Conservation (phyloP, 1,140 invertebrate species). For the Heliconius eleuchia region DNA sequence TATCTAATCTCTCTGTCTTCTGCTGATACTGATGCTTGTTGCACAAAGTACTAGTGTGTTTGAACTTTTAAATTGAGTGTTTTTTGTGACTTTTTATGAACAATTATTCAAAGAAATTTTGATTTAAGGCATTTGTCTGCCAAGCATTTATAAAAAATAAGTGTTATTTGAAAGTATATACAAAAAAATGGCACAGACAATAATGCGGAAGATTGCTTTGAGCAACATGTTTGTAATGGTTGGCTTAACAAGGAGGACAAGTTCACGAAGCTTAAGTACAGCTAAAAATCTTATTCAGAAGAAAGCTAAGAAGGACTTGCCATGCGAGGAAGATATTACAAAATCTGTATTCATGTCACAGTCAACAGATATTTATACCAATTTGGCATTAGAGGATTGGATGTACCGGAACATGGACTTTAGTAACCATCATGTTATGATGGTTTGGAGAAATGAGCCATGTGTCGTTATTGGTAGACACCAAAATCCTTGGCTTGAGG, state of each 20-base stretch:
- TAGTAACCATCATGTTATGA: slow-evolving; percentile 89
- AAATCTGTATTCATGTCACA: slow-evolving; percentile 96
- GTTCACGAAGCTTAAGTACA: slow-evolving; percentile 59
- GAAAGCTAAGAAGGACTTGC: slow-evolving; percentile 57
- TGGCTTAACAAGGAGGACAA: slow-evolving; percentile 65
- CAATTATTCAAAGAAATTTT: slow-evolving; percentile 56
- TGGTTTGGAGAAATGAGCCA: slow-evolving; percentile 95
- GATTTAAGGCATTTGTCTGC: slow-evolving; percentile 57
- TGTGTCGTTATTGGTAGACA: slow-evolving; percentile 97
- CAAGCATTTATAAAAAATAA: slow-evolving; percentile 75
- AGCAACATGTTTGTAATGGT: slow-evolving; percentile 64
- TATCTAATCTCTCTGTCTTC: slow-evolving; percentile 90
- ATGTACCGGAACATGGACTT: slow-evolving; percentile 93
- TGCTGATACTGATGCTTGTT: slow-evolving; percentile 84
- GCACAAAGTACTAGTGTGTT: slow-evolving; percentile 60
- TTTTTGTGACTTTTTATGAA: slow-evolving; percentile 38
- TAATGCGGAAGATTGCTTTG: slow-evolving; percentile 69
- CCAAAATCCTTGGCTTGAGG: slow-evolving; percentile 98
- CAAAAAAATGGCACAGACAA: slow-evolving; percentile 69
- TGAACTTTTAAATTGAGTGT: slow-evolving; percentile 45
- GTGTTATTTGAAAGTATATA: slow-evolving; percentile 7
- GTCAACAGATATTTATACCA: slow-evolving; percentile 93
- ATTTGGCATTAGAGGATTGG: slow-evolving; percentile 97
- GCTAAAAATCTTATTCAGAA: slow-evolving; percentile 49
- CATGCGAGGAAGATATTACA: slow-evolving; percentile 81